A percentile compares a stretch with the other conserved stretches of the same genome.
Conservation (phyloP, 2,797 vertebrate genomes). For the Naso thynnoides region DNA sequence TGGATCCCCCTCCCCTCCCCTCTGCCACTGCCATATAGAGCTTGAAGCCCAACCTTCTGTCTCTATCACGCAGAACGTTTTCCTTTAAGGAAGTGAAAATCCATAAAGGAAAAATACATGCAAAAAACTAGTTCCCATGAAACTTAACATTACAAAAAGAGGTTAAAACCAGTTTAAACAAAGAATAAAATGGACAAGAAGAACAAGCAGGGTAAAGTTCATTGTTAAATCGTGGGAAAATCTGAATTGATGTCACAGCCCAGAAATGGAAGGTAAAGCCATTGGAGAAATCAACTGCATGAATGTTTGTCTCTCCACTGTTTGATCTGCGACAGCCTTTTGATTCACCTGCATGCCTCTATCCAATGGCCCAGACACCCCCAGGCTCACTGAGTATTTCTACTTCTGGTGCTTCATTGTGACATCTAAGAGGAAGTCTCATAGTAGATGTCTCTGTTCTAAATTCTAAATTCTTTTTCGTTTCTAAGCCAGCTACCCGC, state of each 20-base stretch:
- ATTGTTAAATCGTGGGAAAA: conserved; percentile 23
- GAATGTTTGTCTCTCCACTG: conserved; percentile 62
- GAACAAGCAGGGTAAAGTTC: conserved; percentile 9
- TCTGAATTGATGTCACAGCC: conserved; percentile 56
- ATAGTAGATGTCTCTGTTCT: neutral
- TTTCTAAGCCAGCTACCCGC: neutral
- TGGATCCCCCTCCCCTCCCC: conserved; percentile 18
- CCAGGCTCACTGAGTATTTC: conserved; percentile 51
- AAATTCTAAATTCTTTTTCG: no score
- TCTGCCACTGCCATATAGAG: conserved; percentile 51
- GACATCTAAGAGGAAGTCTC: conserved; percentile 48
- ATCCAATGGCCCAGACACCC: conserved; percentile 63
- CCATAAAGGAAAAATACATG: conserved; percentile 75
- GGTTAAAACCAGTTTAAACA: neutral
- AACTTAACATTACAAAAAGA: conserved; percentile 16
- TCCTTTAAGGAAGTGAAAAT: conserved; percentile 75
- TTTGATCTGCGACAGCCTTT: conserved; percentile 58
- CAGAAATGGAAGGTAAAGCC: conserved; percentile 71
- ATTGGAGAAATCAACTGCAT: conserved; percentile 71
- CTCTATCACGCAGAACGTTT: conserved; percentile 43
- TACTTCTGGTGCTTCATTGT: conserved; percentile 66
- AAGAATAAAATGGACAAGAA: neutral
- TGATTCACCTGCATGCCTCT: conserved; percentile 72
- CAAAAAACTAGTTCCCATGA: conserved; percentile 22
- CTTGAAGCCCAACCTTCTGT: conserved; percentile 52